phyloP scores from a whole-genome alignment of 2,888 invertebrate species.

The Philopedon plagiatum region DNA sequence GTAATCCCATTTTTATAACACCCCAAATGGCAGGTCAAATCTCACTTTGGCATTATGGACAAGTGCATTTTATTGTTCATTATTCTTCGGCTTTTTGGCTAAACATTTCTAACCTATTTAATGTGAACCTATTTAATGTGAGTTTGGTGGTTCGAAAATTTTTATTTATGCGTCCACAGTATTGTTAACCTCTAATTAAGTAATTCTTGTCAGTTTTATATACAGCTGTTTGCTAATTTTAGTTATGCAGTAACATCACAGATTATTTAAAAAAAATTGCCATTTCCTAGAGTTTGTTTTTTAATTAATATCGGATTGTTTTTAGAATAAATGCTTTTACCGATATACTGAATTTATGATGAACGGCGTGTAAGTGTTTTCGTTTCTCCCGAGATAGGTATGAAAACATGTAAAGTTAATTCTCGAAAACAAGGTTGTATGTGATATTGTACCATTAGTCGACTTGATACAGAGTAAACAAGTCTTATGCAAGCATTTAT shows the following conservation, averaged over 20 bases:
- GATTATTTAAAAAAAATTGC: not conserved
- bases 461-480: constrained; percentile 11
- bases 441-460: constrained; percentile 17
- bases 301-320: not conserved
- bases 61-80: constrained; percentile 26
- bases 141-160: not conserved
- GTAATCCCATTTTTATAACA: constrained; percentile 10
- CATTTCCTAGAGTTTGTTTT: not conserved
- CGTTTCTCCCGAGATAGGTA: constrained; percentile 8
- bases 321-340: not conserved
- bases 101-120: too few relatives aligned
- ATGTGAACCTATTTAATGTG: not conserved
- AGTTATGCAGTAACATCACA: not conserved
- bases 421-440: constrained; percentile 25
- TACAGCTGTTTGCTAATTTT: not conserved
- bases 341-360: not conserved
- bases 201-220: not conserved
- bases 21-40: constrained; percentile 20
- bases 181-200: not conserved
- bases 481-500: too few relatives aligned
- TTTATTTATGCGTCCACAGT: not conserved
- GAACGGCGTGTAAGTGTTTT: constrained; percentile 8
- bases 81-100: not conserved
- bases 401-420: constrained; percentile 23
- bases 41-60: constrained; percentile 8